These are phyloP conservation scores for Melitaea cinxia DNA, from an alignment of 1,140 invertebrate genomes.

Conservation along the genomic window DNA sequence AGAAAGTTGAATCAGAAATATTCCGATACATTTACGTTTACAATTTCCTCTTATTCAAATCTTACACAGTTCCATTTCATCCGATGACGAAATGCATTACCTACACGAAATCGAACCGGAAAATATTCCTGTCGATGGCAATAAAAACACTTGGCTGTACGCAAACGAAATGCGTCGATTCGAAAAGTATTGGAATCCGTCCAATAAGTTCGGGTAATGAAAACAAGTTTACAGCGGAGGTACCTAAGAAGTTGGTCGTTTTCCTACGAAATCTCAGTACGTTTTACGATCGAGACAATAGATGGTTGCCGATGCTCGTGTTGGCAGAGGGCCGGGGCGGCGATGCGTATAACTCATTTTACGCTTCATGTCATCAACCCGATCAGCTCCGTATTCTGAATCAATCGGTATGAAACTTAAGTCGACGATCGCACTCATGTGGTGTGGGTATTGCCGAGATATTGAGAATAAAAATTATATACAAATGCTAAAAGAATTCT, in stretches of 20 bases:
- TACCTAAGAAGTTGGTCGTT: conserved; percentile 66
- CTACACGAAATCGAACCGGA: conserved; percentile 36
- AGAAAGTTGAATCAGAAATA: not conserved
- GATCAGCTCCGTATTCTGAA: conserved; percentile 60
- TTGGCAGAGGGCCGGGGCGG: conserved; percentile 62
- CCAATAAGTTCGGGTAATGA: conserved; percentile 74
- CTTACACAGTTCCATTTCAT: conserved; percentile 4
- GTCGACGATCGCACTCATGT: conserved; percentile 32
- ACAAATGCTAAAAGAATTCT: no score
- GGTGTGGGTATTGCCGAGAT: not conserved
- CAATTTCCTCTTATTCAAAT: conserved; percentile 2
- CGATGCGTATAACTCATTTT: conserved; percentile 77
- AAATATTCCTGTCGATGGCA: conserved; percentile 54
- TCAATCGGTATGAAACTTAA: conserved; percentile 60
- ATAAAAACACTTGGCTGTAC: conserved; percentile 56
- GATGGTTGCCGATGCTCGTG: conserved; percentile 56
- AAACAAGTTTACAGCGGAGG: conserved; percentile 70
- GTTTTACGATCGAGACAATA: conserved; percentile 70
- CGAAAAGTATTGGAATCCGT: conserved; percentile 73
- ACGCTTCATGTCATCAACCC: conserved; percentile 66
- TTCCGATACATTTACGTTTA: not conserved
- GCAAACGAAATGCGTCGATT: conserved; percentile 61
- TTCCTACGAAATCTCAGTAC: conserved; percentile 64
- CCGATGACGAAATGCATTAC: conserved; percentile 41
- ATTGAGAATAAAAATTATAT: not conserved